Evolutionary conservation across 2,888 invertebrate species (phyloP).

Genomic region (Tetanocera ferruginea): DNA sequence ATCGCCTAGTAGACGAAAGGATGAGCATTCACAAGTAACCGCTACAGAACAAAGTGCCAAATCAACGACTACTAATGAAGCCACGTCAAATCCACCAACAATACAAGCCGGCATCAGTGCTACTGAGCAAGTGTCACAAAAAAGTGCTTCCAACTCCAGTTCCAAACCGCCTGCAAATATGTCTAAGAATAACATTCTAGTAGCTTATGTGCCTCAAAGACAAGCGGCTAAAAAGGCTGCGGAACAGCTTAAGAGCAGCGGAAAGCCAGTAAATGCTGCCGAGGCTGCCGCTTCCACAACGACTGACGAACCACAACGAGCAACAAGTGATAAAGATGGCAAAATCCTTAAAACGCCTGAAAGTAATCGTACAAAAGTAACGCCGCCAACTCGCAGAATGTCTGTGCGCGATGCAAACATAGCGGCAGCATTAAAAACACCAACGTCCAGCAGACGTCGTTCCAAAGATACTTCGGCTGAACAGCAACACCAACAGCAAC

Average conservation of each 20-base stretch:
- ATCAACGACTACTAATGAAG: constrained; percentile 26
- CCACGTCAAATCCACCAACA: constrained; percentile 33
- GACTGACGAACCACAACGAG: constrained; percentile 48
- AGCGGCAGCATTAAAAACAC: constrained; percentile 39
- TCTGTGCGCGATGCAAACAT: constrained; percentile 50
- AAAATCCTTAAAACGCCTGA: constrained; percentile 65
- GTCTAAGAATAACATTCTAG: constrained; percentile 72
- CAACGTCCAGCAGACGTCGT: constrained; percentile 51
- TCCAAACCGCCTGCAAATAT: constrained; percentile 47
- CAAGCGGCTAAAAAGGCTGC: constrained; percentile 94
- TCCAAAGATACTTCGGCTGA: constrained; percentile 55
- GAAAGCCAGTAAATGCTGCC: constrained; percentile 66
- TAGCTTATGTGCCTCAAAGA: constrained; percentile 89
- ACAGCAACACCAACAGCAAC: constrained; percentile 33
- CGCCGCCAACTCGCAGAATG: constrained; percentile 51
- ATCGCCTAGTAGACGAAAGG: constrained; percentile 42
- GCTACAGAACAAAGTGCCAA: constrained; percentile 34
- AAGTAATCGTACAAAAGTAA: constrained; percentile 46
- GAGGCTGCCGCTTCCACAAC: constrained; percentile 38
- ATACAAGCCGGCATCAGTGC: constrained; percentile 37
- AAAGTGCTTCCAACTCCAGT: constrained; percentile 36
- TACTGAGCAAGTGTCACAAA: constrained; percentile 47
- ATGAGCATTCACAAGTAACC: constrained; percentile 35
- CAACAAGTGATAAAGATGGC: constrained; percentile 57
- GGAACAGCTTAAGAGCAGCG: constrained; percentile 88